These are phyloP conservation scores for Endomychus coccineus DNA, from an alignment of 2,888 invertebrate genomes.

Conservation along the genomic window DNA sequence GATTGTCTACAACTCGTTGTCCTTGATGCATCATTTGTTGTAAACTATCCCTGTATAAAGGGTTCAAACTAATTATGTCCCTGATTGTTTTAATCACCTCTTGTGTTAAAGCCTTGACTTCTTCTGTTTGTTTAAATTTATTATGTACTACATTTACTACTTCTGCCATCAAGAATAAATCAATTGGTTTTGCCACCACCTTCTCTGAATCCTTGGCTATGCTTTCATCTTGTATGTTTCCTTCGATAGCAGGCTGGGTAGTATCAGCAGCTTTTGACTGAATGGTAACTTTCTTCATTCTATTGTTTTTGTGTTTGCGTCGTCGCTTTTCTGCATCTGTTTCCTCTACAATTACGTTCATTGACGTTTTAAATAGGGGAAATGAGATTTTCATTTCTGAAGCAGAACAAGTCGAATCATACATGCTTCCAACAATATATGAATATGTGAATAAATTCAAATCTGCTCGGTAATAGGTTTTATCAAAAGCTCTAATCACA, in stretches of 20 bases:
- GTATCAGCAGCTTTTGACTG: slow-evolving; percentile 23
- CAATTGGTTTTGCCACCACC: slow-evolving; percentile 28
- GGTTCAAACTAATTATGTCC: slow-evolving; percentile 96
- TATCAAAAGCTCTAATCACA: too few relatives aligned
- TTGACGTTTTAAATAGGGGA: slow-evolving; percentile 74
- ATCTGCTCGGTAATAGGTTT: too few relatives aligned
- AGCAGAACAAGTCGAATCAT: too few relatives aligned
- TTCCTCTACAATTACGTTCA: slow-evolving; percentile 77
- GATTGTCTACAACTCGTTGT: slow-evolving; percentile 95
- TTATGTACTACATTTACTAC: slow-evolving; percentile 88
- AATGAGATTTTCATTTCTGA: slow-evolving; percentile 72
- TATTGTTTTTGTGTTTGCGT: slow-evolving; percentile 43
- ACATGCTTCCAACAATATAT: too few relatives aligned
- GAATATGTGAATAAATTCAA: too few relatives aligned
- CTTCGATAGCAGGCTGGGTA: slow-evolving; percentile 5
- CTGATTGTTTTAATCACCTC: slow-evolving; percentile 96
- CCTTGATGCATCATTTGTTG: slow-evolving; percentile 97
- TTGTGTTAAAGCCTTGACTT: slow-evolving; percentile 93
- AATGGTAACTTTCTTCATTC: slow-evolving; percentile 32
- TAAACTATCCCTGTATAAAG: slow-evolving; percentile 93
- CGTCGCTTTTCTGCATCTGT: slow-evolving; percentile 53
- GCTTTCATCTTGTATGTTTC: slow-evolving; percentile 20
- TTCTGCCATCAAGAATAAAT: slow-evolving; percentile 80
- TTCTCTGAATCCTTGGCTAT: slow-evolving; percentile 16
- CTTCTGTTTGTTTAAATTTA: slow-evolving; percentile 84